Evolutionary conservation across 2,888 invertebrate genomes (phyloP).

Genomic region (Philonicus albiceps): DNA sequence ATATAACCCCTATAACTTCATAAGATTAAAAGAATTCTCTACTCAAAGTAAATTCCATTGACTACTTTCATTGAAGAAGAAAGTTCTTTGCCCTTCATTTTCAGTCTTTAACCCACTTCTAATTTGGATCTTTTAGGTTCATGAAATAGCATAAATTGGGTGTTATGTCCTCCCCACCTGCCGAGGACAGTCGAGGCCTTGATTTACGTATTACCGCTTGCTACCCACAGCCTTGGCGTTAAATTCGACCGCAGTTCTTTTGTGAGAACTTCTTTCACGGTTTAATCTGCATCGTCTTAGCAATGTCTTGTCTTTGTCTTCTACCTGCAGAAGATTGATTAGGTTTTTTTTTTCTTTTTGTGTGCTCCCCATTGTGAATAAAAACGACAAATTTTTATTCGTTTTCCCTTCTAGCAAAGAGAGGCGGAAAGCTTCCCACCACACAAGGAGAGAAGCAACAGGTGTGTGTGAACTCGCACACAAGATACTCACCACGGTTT

Average conservation of each 20-base stretch:
- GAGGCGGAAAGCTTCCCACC: not conserved
- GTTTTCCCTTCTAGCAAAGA: not conserved
- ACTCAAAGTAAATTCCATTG: too few species aligned
- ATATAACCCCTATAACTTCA: too few species aligned
- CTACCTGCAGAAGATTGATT: not conserved
- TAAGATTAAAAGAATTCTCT: too few species aligned
- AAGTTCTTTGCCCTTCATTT: not conserved
- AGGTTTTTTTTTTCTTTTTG: not conserved
- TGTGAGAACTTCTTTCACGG: not conserved
- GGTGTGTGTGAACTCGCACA: not conserved
- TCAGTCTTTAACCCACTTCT: not conserved
- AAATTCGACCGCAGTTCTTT: not conserved
- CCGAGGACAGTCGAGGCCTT: not conserved
- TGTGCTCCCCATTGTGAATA: not conserved
- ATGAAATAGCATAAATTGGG: not conserved
- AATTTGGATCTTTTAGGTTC: not conserved
- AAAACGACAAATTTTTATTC: not conserved
- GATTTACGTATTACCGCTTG: not conserved
- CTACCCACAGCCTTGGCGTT: not conserved
- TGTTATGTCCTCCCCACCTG: not conserved
- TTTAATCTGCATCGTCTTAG: not conserved
- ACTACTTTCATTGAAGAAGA: not conserved
- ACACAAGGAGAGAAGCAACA: not conserved
- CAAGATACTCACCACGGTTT: not conserved
- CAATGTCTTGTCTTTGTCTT: not conserved